phyloP scores from a whole-genome alignment of 2,797 vertebrate species.

The Arctocebus calabarensis region DNA sequence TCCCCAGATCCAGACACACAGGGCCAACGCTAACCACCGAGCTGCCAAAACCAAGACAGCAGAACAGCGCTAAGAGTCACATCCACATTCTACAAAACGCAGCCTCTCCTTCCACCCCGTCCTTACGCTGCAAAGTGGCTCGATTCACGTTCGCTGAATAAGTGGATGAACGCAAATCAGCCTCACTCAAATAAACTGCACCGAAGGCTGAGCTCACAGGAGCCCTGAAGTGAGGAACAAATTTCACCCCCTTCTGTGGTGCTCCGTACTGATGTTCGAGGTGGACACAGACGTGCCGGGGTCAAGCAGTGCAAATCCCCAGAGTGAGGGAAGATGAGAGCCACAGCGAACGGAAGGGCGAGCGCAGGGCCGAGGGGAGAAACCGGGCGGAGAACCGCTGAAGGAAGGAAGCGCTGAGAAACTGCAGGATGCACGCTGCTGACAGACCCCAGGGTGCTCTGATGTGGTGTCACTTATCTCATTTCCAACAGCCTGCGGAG shows the following conservation, averaged over 20 bases:
- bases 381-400: not conserved
- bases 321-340: not conserved
- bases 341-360: not conserved
- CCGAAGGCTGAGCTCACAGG: not conserved
- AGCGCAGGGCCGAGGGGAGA: not conserved
- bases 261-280: not conserved
- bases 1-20: not conserved
- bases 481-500: not conserved
- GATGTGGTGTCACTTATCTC: not conserved
- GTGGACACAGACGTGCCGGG: rapidly evolving
- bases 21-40: not conserved
- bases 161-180: not conserved
- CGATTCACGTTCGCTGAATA: not conserved
- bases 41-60: not conserved
- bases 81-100: not conserved
- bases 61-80: not conserved
- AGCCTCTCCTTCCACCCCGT: not conserved
- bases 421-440: not conserved
- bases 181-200: not conserved
- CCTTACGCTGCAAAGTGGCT: not conserved
- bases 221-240: not conserved
- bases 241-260: not conserved
- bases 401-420: not conserved
- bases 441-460: not conserved
- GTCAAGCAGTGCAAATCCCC: not conserved